Evolutionary conservation across 2,888 invertebrate species (phyloP).

Genomic region (Theretra japonica): DNA sequence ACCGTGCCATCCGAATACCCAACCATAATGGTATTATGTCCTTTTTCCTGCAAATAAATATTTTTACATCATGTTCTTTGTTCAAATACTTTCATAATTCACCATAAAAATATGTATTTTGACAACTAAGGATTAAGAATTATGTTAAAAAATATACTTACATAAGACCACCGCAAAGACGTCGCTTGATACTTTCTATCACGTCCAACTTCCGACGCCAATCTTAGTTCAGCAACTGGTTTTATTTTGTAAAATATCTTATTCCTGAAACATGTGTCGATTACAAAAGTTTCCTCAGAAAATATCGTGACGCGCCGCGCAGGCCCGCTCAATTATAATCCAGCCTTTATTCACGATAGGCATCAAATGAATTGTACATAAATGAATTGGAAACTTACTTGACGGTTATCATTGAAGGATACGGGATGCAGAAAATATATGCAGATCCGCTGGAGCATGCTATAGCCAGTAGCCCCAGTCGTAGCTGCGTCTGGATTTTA

Average conservation of each 20-base stretch:
- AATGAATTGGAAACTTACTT: slow-evolving; percentile 47
- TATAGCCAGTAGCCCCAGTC: slow-evolving; percentile 88
- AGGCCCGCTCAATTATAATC: too few relatives aligned
- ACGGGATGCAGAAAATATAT: slow-evolving; percentile 86
- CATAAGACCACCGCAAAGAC: slow-evolving; percentile 79
- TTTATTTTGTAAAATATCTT: slow-evolving; percentile 69
- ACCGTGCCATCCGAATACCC: slow-evolving; percentile 88
- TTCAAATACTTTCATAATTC: too few relatives aligned
- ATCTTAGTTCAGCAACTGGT: slow-evolving; percentile 75
- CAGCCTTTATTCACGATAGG: not conserved
- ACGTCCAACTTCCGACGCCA: slow-evolving; percentile 50
- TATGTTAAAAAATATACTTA: slow-evolving; percentile 52
- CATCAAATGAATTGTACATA: not conserved
- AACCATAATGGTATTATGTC: slow-evolving; percentile 84
- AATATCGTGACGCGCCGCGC: too few relatives aligned
- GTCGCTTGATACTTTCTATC: slow-evolving; percentile 75
- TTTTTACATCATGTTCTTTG: too few relatives aligned
- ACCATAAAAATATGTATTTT: too few relatives aligned
- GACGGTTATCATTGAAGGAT: slow-evolving; percentile 61
- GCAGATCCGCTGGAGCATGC: slow-evolving; percentile 87
- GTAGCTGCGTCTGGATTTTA: slow-evolving; percentile 35
- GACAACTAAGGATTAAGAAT: not conserved
- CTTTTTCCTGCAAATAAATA: slow-evolving; percentile 72
- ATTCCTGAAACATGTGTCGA: slow-evolving; percentile 74
- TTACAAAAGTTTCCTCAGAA: too few relatives aligned